Evolutionary conservation across 1,140 invertebrate genomes (phyloP).

Genomic region (Drosophila seguyi): DNA sequence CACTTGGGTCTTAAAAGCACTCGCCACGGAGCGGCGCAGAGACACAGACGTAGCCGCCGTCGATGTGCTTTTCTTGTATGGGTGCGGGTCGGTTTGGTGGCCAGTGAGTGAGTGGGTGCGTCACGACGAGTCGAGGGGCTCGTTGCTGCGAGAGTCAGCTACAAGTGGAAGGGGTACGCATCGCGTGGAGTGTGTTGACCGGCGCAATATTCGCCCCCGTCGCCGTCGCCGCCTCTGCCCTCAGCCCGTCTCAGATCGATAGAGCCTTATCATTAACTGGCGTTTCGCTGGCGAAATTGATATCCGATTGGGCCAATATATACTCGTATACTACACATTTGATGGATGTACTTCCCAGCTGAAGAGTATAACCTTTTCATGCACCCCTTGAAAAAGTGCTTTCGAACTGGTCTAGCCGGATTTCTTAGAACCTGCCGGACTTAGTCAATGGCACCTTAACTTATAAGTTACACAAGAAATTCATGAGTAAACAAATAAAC

Average conservation of each 20-base stretch:
- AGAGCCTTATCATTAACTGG: conserved; percentile 24
- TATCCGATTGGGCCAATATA: conserved; percentile 27
- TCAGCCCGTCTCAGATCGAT: conserved; percentile 25
- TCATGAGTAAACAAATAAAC: neutral
- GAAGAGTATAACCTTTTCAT: conserved; percentile 12
- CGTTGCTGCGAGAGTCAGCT: conserved; percentile 26
- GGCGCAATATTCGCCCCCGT: conserved; percentile 11
- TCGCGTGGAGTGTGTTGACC: conserved; percentile 43
- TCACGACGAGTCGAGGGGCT: conserved; percentile 52
- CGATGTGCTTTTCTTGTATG: conserved; percentile 14
- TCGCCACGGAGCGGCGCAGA: conserved; percentile 15
- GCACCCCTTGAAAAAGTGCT: conserved; percentile 2
- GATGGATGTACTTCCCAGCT: conserved; percentile 3
- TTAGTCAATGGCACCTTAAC: neutral
- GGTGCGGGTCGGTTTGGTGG: neutral
- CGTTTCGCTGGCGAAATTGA: conserved; percentile 25
- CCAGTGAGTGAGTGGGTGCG: conserved; percentile 32
- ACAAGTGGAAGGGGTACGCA: conserved; percentile 22
- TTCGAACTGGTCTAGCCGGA: conserved; percentile 22
- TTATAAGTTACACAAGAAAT: neutral
- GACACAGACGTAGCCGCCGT: neutral
- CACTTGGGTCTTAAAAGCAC: conserved; percentile 64
- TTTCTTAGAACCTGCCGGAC: conserved; percentile 9
- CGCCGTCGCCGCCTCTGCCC: conserved; percentile 6
- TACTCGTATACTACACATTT: conserved; percentile 8